Evolutionary conservation across 2,113 vertebrate species (phyloP).

Genomic region (Uria aalge): DNA sequence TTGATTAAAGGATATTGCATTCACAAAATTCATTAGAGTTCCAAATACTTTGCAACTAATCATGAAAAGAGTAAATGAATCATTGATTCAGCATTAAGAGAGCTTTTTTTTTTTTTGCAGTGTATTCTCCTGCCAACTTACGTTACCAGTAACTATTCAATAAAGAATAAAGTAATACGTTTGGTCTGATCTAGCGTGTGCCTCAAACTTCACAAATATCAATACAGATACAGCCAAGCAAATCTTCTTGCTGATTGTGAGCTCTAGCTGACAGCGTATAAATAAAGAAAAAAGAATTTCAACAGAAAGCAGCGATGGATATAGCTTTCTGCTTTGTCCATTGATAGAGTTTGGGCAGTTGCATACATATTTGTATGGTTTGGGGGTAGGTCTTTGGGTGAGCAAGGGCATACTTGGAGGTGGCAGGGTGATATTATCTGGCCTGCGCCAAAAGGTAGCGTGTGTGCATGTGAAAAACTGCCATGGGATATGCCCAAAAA

Average conservation of each 20-base stretch:
- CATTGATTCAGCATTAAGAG: conserved; percentile 59
- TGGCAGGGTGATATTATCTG: neutral
- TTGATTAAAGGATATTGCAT: neutral
- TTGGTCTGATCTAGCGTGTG: neutral
- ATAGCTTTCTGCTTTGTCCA: neutral
- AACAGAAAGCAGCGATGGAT: neutral
- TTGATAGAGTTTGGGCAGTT: neutral
- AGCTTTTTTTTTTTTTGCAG: neutral
- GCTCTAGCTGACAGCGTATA: neutral
- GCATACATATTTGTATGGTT: neutral
- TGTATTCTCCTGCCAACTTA: conserved; percentile 23
- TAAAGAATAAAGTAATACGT: conserved; percentile 35
- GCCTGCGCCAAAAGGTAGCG: neutral
- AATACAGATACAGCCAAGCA: neutral
- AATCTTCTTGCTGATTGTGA: neutral
- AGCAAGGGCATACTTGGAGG: neutral
- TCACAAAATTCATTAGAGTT: conserved; percentile 41
- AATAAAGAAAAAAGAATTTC: neutral
- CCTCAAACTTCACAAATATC: neutral
- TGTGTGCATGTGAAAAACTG: neutral
- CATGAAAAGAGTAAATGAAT: conserved; percentile 45
- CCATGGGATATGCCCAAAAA: neutral
- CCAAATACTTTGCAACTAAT: conserved; percentile 48
- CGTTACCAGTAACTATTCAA: conserved; percentile 27
- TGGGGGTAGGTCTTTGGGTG: neutral